These are phyloP conservation scores for Hormaphis cornu DNA, from an alignment of 1,140 invertebrate species.

Conservation along the genomic window DNA sequence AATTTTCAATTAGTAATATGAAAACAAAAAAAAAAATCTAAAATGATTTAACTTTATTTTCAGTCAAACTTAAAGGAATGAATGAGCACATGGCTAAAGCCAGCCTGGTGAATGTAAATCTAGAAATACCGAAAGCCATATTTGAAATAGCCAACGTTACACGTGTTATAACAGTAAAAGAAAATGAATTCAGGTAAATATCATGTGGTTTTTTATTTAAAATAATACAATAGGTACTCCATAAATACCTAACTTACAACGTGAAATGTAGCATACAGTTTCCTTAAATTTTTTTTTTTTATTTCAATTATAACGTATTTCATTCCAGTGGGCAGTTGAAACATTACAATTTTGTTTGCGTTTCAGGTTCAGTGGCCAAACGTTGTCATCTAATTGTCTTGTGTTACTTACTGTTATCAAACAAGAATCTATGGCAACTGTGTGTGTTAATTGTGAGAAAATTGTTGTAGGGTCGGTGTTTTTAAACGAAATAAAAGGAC, in stretches of 20 bases:
- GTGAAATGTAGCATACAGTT: not conserved
- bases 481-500: constrained; percentile 41
- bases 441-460: constrained; percentile 87
- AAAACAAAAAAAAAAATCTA: not conserved
- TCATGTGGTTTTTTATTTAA: not conserved
- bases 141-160: constrained; percentile 72
- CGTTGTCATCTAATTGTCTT: constrained; percentile 68
- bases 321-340: not conserved
- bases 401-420: constrained; percentile 66
- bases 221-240: too few species aligned
- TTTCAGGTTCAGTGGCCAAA: constrained; percentile 73
- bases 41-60: not conserved
- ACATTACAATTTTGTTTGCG: not conserved
- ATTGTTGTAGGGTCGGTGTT: constrained; percentile 93
- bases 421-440: constrained; percentile 43
- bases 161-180: constrained; percentile 52
- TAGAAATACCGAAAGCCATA: constrained; percentile 50
- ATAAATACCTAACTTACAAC: not conserved
- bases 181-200: constrained; percentile 50
- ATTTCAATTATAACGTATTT: not conserved
- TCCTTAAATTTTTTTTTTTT: not conserved
- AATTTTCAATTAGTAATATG: not conserved
- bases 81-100: constrained; percentile 62
- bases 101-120: constrained; percentile 42
- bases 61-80: constrained; percentile 63